A percentile compares a stretch with the other conserved stretches of the same genome.
Conservation (phyloP, 1,140 invertebrate species). For the Cydia fagiglandana region DNA sequence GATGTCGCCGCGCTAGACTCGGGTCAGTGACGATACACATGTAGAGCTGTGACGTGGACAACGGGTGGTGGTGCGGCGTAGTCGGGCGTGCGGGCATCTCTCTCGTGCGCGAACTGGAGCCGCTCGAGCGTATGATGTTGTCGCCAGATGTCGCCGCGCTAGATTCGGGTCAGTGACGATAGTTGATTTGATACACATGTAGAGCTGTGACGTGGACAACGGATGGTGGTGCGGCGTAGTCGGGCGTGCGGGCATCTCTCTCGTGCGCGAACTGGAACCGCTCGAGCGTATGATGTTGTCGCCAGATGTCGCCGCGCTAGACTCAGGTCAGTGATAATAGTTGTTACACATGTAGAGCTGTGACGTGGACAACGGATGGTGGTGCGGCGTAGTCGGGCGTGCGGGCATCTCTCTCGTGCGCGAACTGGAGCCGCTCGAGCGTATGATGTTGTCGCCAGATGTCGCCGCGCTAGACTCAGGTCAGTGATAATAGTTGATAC, state of each 20-base stretch:
- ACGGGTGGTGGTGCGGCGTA: slow-evolving; percentile 69
- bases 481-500: slow-evolving; percentile 34
- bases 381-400: slow-evolving; percentile 57
- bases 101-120: slow-evolving; percentile 86
- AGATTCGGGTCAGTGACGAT: slow-evolving; percentile 37
- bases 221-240: slow-evolving; percentile 76
- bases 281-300: slow-evolving; percentile 86
- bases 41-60: slow-evolving; percentile 38
- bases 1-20: slow-evolving; percentile 60
- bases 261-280: slow-evolving; percentile 86
- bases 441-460: slow-evolving; percentile 84
- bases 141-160: slow-evolving; percentile 76
- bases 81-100: slow-evolving; percentile 80
- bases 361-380: slow-evolving; percentile 51
- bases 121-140: slow-evolving; percentile 86
- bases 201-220: slow-evolving; percentile 48
- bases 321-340: slow-evolving; percentile 36
- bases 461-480: slow-evolving; percentile 40
- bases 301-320: slow-evolving; percentile 70
- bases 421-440: slow-evolving; percentile 87
- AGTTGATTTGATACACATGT: neutral
- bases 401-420: slow-evolving; percentile 84
- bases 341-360: neutral
- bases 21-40: slow-evolving; percentile 34
- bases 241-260: slow-evolving; percentile 80